Percentiles rank a stretch among this genome's conserved stretches.
phyloP scores from a whole-genome alignment of 2,113 vertebrate species.

The Callithrix jacchus region DNA sequence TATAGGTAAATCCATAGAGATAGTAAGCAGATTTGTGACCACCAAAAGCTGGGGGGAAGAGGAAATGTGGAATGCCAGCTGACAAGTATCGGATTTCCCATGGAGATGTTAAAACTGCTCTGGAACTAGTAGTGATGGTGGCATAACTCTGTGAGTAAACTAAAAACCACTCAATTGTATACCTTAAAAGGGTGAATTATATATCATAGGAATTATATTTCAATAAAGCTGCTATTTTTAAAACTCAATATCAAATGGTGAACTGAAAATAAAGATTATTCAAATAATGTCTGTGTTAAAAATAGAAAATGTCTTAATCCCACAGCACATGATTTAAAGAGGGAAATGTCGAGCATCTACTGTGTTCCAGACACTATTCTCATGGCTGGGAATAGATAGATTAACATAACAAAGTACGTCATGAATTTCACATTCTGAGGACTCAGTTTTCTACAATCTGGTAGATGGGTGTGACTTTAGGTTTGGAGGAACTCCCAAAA shows the following conservation, averaged over 20 bases:
- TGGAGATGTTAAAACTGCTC: neutral
- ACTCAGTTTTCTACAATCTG: slow-evolving; percentile 16
- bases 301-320: slow-evolving; percentile 50
- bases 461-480: slow-evolving; percentile 12
- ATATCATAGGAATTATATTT: neutral
- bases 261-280: slow-evolving; percentile 43
- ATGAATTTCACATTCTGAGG: neutral
- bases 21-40: neutral
- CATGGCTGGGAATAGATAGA: neutral
- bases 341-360: neutral
- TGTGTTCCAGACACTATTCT: slow-evolving; percentile 4
- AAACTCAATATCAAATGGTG: slow-evolving; percentile 27
- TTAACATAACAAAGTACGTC: neutral
- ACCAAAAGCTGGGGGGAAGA: neutral
- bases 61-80: neutral
- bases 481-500: slow-evolving; percentile 25
- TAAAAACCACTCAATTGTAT: neutral
- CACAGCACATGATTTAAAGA: slow-evolving; percentile 26
- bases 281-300: slow-evolving; percentile 25
- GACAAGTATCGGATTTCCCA: neutral
- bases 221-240: neutral
- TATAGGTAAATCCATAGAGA: neutral
- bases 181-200: neutral
- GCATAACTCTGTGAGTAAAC: neutral
- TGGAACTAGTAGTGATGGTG: neutral